phyloP scores from a whole-genome alignment of 2,797 vertebrate genomes.

The Nannoperca australis region DNA sequence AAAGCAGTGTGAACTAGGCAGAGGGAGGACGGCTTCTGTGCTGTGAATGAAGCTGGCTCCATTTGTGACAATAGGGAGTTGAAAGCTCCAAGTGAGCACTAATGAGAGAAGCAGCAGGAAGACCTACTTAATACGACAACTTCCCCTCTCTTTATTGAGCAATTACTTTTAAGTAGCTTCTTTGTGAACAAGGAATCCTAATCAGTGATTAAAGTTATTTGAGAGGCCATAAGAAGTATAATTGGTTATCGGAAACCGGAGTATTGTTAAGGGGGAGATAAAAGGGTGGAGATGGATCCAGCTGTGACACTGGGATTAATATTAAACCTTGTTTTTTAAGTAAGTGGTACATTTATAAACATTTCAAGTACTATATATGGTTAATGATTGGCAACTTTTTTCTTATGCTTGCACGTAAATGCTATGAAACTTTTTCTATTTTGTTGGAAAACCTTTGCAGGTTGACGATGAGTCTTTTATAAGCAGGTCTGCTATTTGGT shows the following conservation, averaged over 20 bases:
- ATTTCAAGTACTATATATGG: conserved; percentile 44
- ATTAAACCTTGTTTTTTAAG: conserved; percentile 73
- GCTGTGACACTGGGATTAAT: conserved; percentile 66
- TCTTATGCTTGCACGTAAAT: background rate
- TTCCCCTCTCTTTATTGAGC: conserved; percentile 95
- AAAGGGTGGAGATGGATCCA: conserved; percentile 81
- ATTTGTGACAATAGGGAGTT: conserved; percentile 82
- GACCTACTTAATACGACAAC: conserved; percentile 94
- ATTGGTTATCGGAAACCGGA: conserved; percentile 91
- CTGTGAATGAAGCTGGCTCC: conserved; percentile 79
- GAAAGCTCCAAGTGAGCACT: conserved; percentile 76
- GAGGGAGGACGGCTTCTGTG: conserved; percentile 73
- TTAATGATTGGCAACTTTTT: conserved; percentile 19
- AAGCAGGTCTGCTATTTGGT: conserved; percentile 45
- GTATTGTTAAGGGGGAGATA: conserved; percentile 89
- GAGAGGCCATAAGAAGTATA: conserved; percentile 91
- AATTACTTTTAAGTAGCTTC: conserved; percentile 95
- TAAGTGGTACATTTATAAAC: conserved; percentile 58
- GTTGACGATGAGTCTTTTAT: conserved; percentile 37
- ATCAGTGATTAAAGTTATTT: conserved; percentile 96
- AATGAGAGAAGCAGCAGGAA: conserved; percentile 92
- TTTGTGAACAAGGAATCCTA: conserved; percentile 94
- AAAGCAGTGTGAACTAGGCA: conserved; percentile 44
- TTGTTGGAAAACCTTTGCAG: conserved; percentile 15
- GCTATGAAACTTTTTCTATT: background rate